These are phyloP conservation scores for Empidonax alnorum DNA, from an alignment of 2,113 vertebrate species.

Conservation along the genomic window DNA sequence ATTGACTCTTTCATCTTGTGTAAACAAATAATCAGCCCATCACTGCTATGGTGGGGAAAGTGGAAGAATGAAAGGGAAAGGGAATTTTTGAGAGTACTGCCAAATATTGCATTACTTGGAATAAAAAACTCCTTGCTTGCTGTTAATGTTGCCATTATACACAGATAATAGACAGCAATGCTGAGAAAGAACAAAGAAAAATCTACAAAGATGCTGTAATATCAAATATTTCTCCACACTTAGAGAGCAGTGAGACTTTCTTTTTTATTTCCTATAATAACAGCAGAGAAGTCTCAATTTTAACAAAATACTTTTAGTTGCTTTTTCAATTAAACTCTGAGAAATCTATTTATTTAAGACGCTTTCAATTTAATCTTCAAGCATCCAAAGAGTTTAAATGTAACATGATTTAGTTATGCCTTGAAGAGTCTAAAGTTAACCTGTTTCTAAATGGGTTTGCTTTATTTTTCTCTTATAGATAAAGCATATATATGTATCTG, in stretches of 20 bases:
- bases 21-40: constrained; percentile 70
- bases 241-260: neutral
- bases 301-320: neutral
- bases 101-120: constrained; percentile 59
- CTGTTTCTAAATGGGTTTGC: neutral
- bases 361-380: neutral
- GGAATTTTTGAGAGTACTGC: constrained; percentile 50
- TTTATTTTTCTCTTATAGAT: neutral
- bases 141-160: constrained; percentile 48
- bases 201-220: constrained; percentile 13
- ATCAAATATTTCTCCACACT: neutral
- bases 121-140: constrained; percentile 45
- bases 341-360: neutral
- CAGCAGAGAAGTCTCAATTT: neutral
- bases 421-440: neutral
- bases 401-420: neutral
- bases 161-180: neutral
- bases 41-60: constrained; percentile 4
- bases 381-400: neutral
- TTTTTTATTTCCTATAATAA: neutral
- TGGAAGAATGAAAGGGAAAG: constrained; percentile 13
- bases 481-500: neutral
- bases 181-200: constrained; percentile 44
- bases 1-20: constrained; percentile 68
- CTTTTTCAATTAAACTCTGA: neutral